Base-by-base conservation (phyloP, 1,140 invertebrate species). In the Conus betulinus region DNA sequence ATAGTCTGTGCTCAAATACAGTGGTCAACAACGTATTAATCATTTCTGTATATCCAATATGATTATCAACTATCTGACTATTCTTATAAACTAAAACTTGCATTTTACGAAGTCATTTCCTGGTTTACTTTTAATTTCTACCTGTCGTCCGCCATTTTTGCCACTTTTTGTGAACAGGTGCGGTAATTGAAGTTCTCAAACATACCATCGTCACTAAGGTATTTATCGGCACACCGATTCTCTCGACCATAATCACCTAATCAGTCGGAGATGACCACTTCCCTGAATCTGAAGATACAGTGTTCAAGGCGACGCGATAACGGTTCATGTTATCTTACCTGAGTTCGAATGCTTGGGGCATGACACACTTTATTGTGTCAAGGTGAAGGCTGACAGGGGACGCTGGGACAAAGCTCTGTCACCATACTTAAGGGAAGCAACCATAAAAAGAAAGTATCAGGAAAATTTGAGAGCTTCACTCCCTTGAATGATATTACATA, bases 331-430 rank as follows among this genome's bases (percentile, higher is more conserved):
- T 71, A 88, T 88, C 87, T 88, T 83, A 88, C 81, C 82, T 88
- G 87, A 25, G 81, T 88, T 88, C 79, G 81, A 88, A 84, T 84
- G 81, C 87, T 81, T 84, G 79, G 83, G 6, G 25, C 25, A 84
- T 84, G 87, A 88, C 87, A 84, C 81, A 84, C 57, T 83, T 86
- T n/a, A 53, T 74, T 8, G 87, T 84, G 87, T 83, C 82, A 83
- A 84, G 81, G 87, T 84, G 60, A 84, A 88, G 81, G 87, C 74
- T 84, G 82, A 71, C 67, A 74, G 15, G 71, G 57, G 63, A 84
- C 87, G 71, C 81, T 83, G 79, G 51, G 78, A 27, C 25, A 8
- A 15, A n/a, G 60, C 11, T 20, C 23, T 83, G 23, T 55, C 81
- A 57, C 13, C 23, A 3, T 23, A 53, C 5, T 10, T 8, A 5